Base-by-base conservation (phyloP, 2,113 vertebrate genomes). In the Scatophagus argus region DNA sequence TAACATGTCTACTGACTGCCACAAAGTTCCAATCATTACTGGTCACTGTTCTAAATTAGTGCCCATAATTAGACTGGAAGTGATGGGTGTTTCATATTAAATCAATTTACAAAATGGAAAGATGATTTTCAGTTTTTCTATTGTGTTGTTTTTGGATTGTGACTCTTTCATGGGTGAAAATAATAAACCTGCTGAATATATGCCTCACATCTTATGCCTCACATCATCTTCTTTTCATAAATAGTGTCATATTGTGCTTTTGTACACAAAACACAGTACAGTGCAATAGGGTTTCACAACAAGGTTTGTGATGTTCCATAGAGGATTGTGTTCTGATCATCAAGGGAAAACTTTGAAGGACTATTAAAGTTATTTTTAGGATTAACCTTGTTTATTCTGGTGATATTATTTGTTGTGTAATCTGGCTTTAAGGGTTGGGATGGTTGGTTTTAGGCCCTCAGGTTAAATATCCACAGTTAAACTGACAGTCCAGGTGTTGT, bases 401-500 rank as follows among this genome's bases (percentile, higher is more conserved):
- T 21, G 21, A 47, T 23, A 5, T 29, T 19, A 47, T 39, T 43
- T 74, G 27, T 25, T 38, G 51, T 29, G 8, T 21, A 54, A 32
- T 29, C 8, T 65, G 4, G 43, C 59, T 67, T 72, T 32, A 60
- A 44, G 29, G 41, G 25, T 70, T 49, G 25, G 5, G 58, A 29
- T 2, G 0, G 31, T 55, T 71, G 32, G 38, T 47, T 25, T 66
- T 25, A 66, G 59, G 36, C 67, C 71, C 77, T 80, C 32, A 27
- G 82, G 83, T 71, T 32, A 61, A 76, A 68, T 29, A 56, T 31
- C 23, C n/a, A 27, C 21, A 47, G 47, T 74, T 32, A 82, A 83
- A 71, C 2, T 63, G 36, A 32, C 51, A 61, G 77, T 67, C 81
- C 89, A 90, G 85, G 90, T 88, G 90, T 89, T 75, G 56, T 67